These are phyloP conservation scores for Ochotona curzoniae DNA, from an alignment of 2,113 vertebrate species.

Conservation along the genomic window DNA sequence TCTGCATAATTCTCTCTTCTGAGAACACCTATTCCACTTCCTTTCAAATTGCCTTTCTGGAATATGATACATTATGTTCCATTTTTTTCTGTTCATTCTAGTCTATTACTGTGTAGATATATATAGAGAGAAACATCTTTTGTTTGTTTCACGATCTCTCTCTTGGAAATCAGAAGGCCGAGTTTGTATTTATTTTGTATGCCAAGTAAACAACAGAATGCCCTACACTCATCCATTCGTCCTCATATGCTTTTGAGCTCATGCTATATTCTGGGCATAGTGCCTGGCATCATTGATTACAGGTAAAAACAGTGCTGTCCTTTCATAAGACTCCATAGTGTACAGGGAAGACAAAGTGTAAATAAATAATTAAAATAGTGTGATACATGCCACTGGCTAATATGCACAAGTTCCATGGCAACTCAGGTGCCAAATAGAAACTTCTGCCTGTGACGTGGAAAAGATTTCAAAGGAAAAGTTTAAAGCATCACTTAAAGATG, in stretches of 20 bases:
- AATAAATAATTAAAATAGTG: slow-evolving; percentile 51
- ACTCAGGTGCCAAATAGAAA: neutral
- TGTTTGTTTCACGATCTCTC: neutral
- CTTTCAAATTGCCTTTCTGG: neutral
- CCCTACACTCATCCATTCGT: slow-evolving; percentile 20
- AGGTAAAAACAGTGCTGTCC: too few relatives aligned
- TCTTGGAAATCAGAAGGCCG: neutral
- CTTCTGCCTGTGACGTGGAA: neutral
- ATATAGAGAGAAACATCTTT: neutral
- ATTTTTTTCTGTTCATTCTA: neutral
- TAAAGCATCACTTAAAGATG: neutral
- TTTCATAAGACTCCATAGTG: too few relatives aligned
- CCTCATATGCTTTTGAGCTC: slow-evolving; percentile 4
- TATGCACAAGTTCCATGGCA: neutral
- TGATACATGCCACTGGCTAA: neutral
- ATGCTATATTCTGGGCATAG: slow-evolving; percentile 42
- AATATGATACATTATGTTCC: neutral
- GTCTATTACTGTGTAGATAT: neutral
- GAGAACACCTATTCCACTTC: neutral
- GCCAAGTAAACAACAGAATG: slow-evolving; percentile 1
- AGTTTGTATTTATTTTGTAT: slow-evolving; percentile 33
- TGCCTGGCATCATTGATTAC: slow-evolving; percentile 28
- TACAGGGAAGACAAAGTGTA: neutral
- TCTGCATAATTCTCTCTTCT: neutral
- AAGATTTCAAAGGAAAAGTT: neutral